Evolutionary conservation across 2,113 vertebrate species (phyloP).

Genomic region (Poecile atricapillus): DNA sequence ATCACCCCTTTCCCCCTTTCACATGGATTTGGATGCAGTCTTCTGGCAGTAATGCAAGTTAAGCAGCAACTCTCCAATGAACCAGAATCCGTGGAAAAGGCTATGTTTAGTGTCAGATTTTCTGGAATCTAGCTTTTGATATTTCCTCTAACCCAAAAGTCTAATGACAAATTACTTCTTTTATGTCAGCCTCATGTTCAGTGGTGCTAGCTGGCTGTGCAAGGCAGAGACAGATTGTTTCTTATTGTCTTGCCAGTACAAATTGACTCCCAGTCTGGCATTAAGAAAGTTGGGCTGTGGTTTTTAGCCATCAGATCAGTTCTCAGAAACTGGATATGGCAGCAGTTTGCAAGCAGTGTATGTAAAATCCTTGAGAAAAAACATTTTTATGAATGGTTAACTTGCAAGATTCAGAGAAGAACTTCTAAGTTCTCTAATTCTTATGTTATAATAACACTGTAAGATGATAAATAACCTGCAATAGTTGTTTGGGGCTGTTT

Average conservation of each 20-base stretch:
- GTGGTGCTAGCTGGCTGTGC: background rate
- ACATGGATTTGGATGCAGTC: background rate
- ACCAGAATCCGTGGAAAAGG: background rate
- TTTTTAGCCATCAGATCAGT: background rate
- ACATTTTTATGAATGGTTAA: background rate
- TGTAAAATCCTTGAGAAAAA: background rate
- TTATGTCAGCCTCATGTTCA: background rate
- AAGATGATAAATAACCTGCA: background rate
- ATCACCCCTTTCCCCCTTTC: background rate
- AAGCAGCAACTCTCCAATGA: background rate
- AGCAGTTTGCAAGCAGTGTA: background rate
- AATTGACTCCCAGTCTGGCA: background rate
- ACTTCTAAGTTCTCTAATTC: background rate
- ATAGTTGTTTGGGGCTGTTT: background rate
- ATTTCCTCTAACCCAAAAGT: background rate
- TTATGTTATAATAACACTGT: background rate
- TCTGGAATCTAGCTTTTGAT: background rate
- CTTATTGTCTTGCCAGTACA: background rate
- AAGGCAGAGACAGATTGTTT: background rate
- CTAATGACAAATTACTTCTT: background rate
- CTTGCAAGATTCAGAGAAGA: background rate
- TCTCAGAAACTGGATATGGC: background rate
- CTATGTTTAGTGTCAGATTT: background rate
- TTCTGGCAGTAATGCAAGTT: background rate
- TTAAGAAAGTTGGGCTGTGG: background rate